A percentile compares a stretch with the other conserved stretches of the same genome.
phyloP scores from a whole-genome alignment of 30 jellyfish, hydroid and myxozoan species.

The Hydra vulgaris region DNA sequence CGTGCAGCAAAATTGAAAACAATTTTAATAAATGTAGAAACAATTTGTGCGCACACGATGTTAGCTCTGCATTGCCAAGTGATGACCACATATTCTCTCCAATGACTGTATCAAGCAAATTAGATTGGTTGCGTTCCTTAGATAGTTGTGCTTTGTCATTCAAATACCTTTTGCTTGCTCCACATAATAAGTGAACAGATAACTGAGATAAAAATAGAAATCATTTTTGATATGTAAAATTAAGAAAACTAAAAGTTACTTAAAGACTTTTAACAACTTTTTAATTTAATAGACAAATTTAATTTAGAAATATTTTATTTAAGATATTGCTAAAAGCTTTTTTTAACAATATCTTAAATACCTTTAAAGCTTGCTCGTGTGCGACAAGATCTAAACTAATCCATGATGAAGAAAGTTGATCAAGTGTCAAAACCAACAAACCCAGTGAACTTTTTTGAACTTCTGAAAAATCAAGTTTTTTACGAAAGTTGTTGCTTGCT shows the following conservation, averaged over 20 bases:
- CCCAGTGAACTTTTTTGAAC: slow-evolving; percentile 40
- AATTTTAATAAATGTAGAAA: slow-evolving; percentile 68
- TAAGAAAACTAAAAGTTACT: too few relatives aligned
- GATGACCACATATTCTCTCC: slow-evolving; percentile 63
- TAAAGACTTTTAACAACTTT: too few relatives aligned
- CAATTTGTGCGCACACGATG: slow-evolving; percentile 37
- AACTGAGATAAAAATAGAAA: slow-evolving; percentile 9
- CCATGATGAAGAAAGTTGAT: slow-evolving; percentile 74
- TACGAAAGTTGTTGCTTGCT: not conserved
- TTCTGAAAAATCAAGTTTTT: slow-evolving; percentile 48
- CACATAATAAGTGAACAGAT: slow-evolving; percentile 68
- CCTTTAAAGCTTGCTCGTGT: slow-evolving; percentile 84
- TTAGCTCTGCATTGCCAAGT: slow-evolving; percentile 43
- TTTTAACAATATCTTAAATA: not conserved
- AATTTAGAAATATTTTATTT: too few relatives aligned
- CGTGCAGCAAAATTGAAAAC: slow-evolving; percentile 56
- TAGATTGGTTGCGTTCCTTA: slow-evolving; percentile 44
- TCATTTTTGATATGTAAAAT: not conserved
- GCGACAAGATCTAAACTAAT: slow-evolving; percentile 77
- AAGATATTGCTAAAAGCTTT: not conserved
- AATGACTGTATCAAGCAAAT: slow-evolving; percentile 40
- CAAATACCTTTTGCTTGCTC: slow-evolving; percentile 45
- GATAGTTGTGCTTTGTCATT: slow-evolving; percentile 45
- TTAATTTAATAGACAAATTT: too few relatives aligned
- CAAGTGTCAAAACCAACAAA: slow-evolving; percentile 37